phyloP scores from a whole-genome alignment of 2,113 vertebrate species.

The Morphnarchus princeps region DNA sequence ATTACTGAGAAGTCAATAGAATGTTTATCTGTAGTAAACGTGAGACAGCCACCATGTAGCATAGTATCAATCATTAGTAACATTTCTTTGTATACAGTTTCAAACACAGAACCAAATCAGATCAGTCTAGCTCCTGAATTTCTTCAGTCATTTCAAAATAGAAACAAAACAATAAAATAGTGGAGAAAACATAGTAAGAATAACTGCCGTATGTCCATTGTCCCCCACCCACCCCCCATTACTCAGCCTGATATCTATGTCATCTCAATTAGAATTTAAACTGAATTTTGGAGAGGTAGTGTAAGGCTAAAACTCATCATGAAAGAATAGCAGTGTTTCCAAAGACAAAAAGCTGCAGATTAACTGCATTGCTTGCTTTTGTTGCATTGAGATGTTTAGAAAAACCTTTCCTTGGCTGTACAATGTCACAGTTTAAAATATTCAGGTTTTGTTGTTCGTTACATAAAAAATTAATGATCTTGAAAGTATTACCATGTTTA shows the following conservation, averaged over 20 bases:
- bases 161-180: background rate
- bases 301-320: background rate
- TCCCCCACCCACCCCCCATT: background rate
- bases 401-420: background rate
- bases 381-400: background rate
- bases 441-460: constrained; percentile 56
- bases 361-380: background rate
- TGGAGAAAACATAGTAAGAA: background rate
- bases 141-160: background rate
- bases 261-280: background rate
- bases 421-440: constrained; percentile 57
- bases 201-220: too few species aligned
- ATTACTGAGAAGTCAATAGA: background rate
- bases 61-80: background rate
- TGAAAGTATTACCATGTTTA: constrained; percentile 69
- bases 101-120: background rate
- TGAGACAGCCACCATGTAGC: background rate
- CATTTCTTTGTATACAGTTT: background rate
- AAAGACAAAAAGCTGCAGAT: background rate
- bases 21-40: background rate
- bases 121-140: background rate
- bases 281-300: background rate
- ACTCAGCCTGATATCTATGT: background rate
- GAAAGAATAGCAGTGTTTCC: background rate
- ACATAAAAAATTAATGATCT: constrained; percentile 70